These are phyloP conservation scores for Adelges cooleyi DNA, from an alignment of 1,140 invertebrate genomes.

Conservation along the genomic window DNA sequence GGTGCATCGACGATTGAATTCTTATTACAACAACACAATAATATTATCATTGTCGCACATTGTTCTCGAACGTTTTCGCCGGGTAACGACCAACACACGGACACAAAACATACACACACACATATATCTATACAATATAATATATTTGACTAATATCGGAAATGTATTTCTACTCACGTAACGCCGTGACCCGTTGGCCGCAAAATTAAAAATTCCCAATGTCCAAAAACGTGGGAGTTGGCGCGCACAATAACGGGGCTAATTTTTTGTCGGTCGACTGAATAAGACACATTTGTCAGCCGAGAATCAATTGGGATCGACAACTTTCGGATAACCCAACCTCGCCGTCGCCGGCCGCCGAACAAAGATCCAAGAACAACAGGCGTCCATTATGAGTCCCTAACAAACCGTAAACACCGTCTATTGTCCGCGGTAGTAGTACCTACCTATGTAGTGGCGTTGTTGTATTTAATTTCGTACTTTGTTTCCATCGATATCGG, in stretches of 20 bases:
- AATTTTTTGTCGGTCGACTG: constrained; percentile 6
- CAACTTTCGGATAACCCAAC: constrained; percentile 15
- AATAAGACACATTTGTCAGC: neutral
- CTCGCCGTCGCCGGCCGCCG: neutral
- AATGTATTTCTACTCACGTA: constrained; percentile 20
- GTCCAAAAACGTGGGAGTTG: constrained; percentile 17
- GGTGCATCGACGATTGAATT: neutral
- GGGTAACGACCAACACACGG: too few relatives aligned
- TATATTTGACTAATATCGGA: constrained; percentile 14
- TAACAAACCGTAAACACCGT: constrained; percentile 17
- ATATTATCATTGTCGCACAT: constrained; percentile 1
- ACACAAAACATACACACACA: too few relatives aligned
- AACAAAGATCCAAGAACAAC: constrained; percentile 1
- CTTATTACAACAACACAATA: too few relatives aligned
- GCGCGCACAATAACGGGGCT: constrained; percentile 15
- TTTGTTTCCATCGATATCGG: constrained; percentile 7
- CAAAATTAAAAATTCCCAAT: constrained; percentile 27
- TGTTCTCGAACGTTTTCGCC: neutral
- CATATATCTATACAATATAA: too few relatives aligned
- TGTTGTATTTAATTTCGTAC: neutral
- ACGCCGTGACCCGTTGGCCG: constrained; percentile 19
- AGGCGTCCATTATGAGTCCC: neutral
- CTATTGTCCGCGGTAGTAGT: constrained; percentile 2
- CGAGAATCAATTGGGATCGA: neutral
- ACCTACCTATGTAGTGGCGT: too few relatives aligned